These are phyloP conservation scores for Monoplex corrugatus DNA, from an alignment of 2,888 invertebrate species.

Conservation along the genomic window DNA sequence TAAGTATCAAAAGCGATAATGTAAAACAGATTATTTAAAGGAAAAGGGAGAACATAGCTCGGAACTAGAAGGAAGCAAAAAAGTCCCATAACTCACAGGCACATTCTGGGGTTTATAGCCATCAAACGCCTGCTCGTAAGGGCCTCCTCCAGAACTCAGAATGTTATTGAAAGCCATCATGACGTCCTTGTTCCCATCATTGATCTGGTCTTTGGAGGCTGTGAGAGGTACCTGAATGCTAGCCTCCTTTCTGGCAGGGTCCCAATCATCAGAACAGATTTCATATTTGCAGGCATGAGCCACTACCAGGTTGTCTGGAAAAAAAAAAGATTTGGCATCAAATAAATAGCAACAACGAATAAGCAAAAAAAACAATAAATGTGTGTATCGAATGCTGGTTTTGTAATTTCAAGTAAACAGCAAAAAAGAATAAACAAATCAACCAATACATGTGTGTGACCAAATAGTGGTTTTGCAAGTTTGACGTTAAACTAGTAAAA, in stretches of 20 bases:
- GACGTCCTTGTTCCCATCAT: conserved; percentile 48
- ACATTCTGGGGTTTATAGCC: neutral
- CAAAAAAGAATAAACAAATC: too few relatives aligned
- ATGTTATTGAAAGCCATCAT: conserved; percentile 43
- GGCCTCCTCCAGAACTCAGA: conserved; percentile 26
- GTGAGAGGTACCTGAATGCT: conserved; percentile 24
- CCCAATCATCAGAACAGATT: conserved; percentile 47
- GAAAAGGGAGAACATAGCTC: too few relatives aligned
- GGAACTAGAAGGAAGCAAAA: conserved; percentile 17
- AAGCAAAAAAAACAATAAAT: too few relatives aligned
- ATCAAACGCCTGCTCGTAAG: conserved; percentile 10
- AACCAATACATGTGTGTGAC: too few relatives aligned
- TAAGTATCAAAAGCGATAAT: neutral
- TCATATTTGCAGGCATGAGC: conserved; percentile 42
- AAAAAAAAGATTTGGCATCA: neutral
- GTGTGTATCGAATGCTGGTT: too few relatives aligned
- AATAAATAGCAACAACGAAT: too few relatives aligned
- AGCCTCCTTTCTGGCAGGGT: conserved; percentile 29
- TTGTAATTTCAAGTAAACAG: too few relatives aligned
- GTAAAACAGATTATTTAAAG: too few relatives aligned
- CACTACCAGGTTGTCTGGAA: conserved; percentile 13
- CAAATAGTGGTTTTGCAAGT: too few relatives aligned
- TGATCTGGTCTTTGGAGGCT: conserved; percentile 44
- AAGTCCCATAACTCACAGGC: conserved; percentile 26
- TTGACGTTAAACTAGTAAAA: too few relatives aligned